Conservation (phyloP, 2,797 vertebrate species). For the Eulemur rubriventer region DNA sequence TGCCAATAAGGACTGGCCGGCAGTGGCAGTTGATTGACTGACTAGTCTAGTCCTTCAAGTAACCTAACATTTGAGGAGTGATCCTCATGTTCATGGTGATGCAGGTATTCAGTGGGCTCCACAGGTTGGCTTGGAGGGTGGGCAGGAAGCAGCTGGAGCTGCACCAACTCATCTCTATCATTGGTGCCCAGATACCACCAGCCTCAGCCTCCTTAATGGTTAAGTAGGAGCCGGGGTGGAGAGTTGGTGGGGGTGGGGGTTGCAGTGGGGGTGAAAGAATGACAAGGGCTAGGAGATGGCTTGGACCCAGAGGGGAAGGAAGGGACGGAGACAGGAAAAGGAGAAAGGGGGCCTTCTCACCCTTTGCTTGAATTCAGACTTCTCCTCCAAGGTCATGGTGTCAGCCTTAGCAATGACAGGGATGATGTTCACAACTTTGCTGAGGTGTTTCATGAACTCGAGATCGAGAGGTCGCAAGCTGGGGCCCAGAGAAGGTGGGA, state of each 20-base stretch:
- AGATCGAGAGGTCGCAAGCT: constrained; percentile 93
- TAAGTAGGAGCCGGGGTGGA: too few species aligned
- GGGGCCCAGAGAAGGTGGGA: constrained; percentile 69
- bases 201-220: not conserved
- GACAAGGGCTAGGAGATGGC: not conserved
- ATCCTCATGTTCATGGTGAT: not conserved
- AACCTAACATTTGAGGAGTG: not conserved
- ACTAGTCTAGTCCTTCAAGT: not conserved
- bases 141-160: not conserved
- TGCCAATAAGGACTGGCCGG: not conserved
- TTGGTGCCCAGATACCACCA: not conserved
- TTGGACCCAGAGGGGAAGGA: not conserved
- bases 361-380: constrained; percentile 88
- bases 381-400: constrained; percentile 95
- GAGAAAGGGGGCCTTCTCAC: constrained; percentile 69
- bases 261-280: not conserved
- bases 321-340: not conserved
- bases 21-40: too few species aligned
- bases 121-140: not conserved
- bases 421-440: constrained; percentile 97
- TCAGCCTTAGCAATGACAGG: constrained; percentile 97
- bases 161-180: not conserved
- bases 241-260: too few species aligned
- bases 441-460: constrained; percentile 98
- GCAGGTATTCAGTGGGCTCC: not conserved